Base-by-base conservation (phyloP, 2,113 vertebrate genomes). In the Notarius lentiginosus region DNA sequence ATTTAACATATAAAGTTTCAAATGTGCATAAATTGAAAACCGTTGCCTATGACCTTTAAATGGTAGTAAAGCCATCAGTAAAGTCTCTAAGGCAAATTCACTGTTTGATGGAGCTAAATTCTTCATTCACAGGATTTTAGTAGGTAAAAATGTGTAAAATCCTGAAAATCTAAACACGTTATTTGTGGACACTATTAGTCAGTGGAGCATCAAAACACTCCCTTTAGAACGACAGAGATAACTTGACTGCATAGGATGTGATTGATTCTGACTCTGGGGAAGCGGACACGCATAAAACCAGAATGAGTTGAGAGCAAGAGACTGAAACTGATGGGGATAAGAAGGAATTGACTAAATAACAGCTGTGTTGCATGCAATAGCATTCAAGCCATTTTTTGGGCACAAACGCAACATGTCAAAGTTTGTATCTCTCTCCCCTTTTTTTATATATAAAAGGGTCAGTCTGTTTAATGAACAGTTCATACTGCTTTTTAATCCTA, bases 331-430 rank as follows among this genome's bases (percentile, higher is more conserved):
- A 66, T 2, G 3, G 49, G 14, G n/a, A 63, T 12, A 73, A 72
- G 58, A 12, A 17, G 4, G 30, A 51, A 68, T 4, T 20, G 11
- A 60, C 22, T 47, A 0, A 87, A 51, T 80, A 82, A 90, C 82
- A 88, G 58, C 83, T 87, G 49, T 85, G 82, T 58, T 72, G 18
- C 82, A 60, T 86, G 79, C 56, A 84, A 55, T 58, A 68, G 66
- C 51, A 56, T 14, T 72, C 49, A 6, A 22, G 9, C 7, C 8
- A 30, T 53, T 72, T 66, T 30, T 87, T 51, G 15, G 63, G 12
- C 49, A 77, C 60, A 30, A 20, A 68, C 61, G 5, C 15, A 58
- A 4, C 55, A 55, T 76, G 34, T 56, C 22, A 17, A 14, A 73
- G 68, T 72, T 41, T 41, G 34, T 41, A 14, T 60, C 5, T 60